Conservation (phyloP, 2,797 vertebrate genomes). For the Mus minutoides region DNA sequence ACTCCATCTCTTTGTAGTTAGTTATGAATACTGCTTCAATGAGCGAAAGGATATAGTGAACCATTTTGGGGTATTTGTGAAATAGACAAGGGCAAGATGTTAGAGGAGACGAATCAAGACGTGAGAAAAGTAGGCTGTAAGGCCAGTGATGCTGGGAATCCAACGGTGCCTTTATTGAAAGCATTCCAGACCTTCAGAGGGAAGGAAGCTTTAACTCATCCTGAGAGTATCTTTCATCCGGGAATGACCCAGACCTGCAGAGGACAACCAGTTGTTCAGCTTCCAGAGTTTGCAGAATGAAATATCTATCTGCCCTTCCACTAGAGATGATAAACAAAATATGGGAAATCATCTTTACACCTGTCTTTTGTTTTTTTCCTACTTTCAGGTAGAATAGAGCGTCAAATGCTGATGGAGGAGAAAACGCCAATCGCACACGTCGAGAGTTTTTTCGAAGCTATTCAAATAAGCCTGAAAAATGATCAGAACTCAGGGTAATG, state of each 20-base stretch:
- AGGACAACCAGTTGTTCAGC: not conserved
- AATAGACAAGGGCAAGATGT: not conserved
- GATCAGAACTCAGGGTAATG: constrained; percentile 90
- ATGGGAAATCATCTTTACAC: not conserved
- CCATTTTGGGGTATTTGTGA: not conserved
- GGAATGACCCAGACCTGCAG: not conserved
- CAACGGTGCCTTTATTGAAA: not conserved
- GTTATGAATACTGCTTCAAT: not conserved
- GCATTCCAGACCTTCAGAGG: not conserved
- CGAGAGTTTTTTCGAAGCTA: constrained; percentile 87
- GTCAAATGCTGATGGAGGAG: constrained; percentile 82
- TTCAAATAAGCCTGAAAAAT: constrained; percentile 86
- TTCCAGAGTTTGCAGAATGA: constrained; percentile 37
- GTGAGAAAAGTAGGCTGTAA: not conserved
- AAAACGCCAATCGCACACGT: constrained; percentile 79
- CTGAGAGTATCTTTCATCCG: not conserved
- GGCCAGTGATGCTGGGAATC: not conserved
- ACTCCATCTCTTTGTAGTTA: not conserved
- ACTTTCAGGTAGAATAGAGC: constrained; percentile 88
- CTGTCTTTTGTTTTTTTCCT: constrained; percentile 51
- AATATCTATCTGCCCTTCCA: constrained; percentile 31
- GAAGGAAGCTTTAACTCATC: not conserved
- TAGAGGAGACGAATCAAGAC: not conserved
- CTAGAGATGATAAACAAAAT: constrained; percentile 5
- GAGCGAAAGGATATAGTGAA: not conserved